Conservation (phyloP, 2,888 invertebrate species). For the Orchestes rusci region DNA sequence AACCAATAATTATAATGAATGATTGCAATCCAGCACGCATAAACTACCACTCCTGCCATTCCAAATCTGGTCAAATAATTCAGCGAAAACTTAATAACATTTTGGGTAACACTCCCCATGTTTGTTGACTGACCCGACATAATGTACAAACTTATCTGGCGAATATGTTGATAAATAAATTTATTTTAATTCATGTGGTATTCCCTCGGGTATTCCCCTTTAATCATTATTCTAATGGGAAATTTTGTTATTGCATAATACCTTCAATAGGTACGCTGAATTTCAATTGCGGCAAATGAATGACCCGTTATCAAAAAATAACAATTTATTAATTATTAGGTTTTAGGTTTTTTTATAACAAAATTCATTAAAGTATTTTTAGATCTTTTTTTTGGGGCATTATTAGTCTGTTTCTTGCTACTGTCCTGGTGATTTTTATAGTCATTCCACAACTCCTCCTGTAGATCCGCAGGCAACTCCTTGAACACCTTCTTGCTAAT, state of each 20-base stretch:
- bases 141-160: too few species aligned
- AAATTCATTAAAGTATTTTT: slow-evolving; percentile 61
- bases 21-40: slow-evolving; percentile 32
- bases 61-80: slow-evolving; percentile 30
- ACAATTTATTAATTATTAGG: too few species aligned
- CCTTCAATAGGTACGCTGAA: too few species aligned
- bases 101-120: slow-evolving; percentile 15
- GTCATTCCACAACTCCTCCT: slow-evolving; percentile 64
- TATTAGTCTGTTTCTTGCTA: not conserved
- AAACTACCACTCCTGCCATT: slow-evolving; percentile 30
- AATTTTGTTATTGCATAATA: too few species aligned
- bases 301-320: too few species aligned
- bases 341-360: slow-evolving; percentile 53
- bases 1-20: slow-evolving; percentile 33
- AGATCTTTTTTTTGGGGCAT: slow-evolving; percentile 49
- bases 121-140: too few species aligned
- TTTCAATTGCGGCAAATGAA: too few species aligned
- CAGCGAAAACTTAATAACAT: slow-evolving; percentile 28
- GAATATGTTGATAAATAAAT: too few species aligned
- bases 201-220: too few species aligned
- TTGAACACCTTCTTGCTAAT: slow-evolving; percentile 63
- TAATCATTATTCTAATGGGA: too few species aligned
- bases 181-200: too few species aligned
- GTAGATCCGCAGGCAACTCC: slow-evolving; percentile 63
- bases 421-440: slow-evolving; percentile 45